Evolutionary conservation across 2,113 vertebrate species (phyloP), one percentile per base, ranked within the genome.

Genomic region (Apistogramma diplotaenia): DNA sequence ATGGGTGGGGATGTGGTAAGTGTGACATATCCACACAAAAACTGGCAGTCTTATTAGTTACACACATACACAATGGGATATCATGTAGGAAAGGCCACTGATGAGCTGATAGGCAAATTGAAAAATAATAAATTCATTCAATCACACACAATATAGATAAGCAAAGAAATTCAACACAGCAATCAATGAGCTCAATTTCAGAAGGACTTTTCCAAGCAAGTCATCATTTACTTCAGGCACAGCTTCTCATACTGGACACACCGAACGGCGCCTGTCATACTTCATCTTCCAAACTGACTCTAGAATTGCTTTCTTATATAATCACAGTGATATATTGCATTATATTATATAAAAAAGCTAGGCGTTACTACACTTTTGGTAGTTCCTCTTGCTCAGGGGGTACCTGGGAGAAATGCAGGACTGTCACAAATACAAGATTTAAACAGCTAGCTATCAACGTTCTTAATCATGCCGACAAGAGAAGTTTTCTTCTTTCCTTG

Each of bases 241-340:
- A 70, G 43, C 43, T 31, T 57, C 57, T 72, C 62, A 51, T 31
- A 57, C 4, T 76, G 11, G 53, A 60, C 58, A 31, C 29, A 77
- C 10, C 49, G 18, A 31, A 35, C 16, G 4, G 10, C 57, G 25
- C 31, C 60, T 46, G 76, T 79, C 82, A 72, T 65, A 79, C 19
- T 57, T 57, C 21, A 72, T 75, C 75, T 62, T 55, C 51, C 62
- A 80, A 70, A 80, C 33, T 51, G 56, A 78, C 19, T 43, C 27
- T 56, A 15, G 29, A 75, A 61, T 37, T 53, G 23, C 53, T 73
- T 80, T 59, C 33, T 59, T 43, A 43, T 11, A 55, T 10, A 59
- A 19, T 9, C 54, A 16, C 8, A 57, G 8, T 43, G 59, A 58
- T 57, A 77, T 40, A 57, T 29, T 84, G 16, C 53, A 67, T 13